Conservation (phyloP, 1,140 invertebrate species). For the Tribolium castaneum region DNA sequence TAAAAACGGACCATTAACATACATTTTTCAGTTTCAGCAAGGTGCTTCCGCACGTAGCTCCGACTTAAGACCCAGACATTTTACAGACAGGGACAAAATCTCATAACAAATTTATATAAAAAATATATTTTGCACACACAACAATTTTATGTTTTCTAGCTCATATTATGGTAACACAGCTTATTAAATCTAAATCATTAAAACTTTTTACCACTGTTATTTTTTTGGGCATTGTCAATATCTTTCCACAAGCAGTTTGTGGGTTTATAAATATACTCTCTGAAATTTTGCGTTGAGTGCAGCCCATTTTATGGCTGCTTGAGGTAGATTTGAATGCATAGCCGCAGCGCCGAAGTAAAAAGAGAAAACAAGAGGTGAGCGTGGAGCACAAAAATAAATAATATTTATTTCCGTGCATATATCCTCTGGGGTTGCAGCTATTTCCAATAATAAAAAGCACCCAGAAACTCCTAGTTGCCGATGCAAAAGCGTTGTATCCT, state of each 20-base stretch:
- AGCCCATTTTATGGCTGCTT: background rate
- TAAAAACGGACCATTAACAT: slow-evolving; percentile 15
- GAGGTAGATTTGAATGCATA: slow-evolving; percentile 30
- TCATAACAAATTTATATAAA: background rate
- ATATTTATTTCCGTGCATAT: slow-evolving; percentile 28
- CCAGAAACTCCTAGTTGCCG: slow-evolving; percentile 9
- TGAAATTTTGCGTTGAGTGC: background rate
- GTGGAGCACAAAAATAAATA: slow-evolving; percentile 18
- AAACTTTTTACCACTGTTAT: too few relatives aligned
- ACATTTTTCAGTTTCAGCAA: background rate
- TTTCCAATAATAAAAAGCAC: slow-evolving; percentile 39
- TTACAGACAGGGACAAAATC: background rate
- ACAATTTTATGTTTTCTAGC: background rate
- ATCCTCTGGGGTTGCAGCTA: slow-evolving; percentile 30
- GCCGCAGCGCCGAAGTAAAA: background rate
- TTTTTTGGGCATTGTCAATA: too few relatives aligned
- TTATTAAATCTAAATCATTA: too few relatives aligned
- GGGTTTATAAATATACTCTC: background rate
- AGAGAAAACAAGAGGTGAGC: slow-evolving; percentile 17
- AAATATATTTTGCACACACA: background rate
- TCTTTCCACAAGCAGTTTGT: background rate
- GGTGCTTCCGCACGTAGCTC: background rate
- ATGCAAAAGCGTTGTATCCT: slow-evolving; percentile 41
- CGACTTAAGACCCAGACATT: background rate
- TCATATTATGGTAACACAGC: too few relatives aligned